Percentiles rank a stretch among this genome's conserved stretches.
Conservation (phyloP, 2,113 vertebrate genomes). For the Speoplatyrhinus poulsoni region DNA sequence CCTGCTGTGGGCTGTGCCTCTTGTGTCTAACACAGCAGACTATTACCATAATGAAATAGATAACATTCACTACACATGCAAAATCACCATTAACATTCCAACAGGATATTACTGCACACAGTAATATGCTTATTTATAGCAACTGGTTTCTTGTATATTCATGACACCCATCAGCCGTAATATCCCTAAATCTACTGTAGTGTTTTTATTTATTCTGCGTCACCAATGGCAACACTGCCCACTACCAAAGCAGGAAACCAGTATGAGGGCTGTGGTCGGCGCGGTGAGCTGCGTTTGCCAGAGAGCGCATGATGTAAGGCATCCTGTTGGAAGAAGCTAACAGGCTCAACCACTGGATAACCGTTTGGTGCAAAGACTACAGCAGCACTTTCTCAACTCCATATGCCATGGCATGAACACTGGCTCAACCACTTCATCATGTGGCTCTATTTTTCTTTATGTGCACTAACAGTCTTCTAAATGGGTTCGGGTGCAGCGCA, state of each 20-base stretch:
- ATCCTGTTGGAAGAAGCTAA: slow-evolving; percentile 23
- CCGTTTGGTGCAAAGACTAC: slow-evolving; percentile 7
- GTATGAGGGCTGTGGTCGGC: slow-evolving; percentile 43
- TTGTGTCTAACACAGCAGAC: slow-evolving; percentile 3
- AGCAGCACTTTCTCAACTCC: background rate
- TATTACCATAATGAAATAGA: background rate
- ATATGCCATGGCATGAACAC: background rate
- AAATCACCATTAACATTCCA: background rate
- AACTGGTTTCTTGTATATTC: background rate
- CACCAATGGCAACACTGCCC: slow-evolving; percentile 48
- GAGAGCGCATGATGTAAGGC: slow-evolving; percentile 37
- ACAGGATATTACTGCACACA: background rate
- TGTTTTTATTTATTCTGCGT: slow-evolving; percentile 43
- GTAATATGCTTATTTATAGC: background rate
- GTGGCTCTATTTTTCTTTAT: background rate
- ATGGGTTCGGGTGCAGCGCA: background rate
- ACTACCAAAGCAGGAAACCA: slow-evolving; percentile 61
- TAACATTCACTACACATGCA: background rate
- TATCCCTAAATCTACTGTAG: slow-evolving; percentile 35
- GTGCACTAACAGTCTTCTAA: background rate
- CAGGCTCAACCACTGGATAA: slow-evolving; percentile 37
- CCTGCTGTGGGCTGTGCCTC: slow-evolving; percentile 20
- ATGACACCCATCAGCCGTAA: slow-evolving; percentile 41
- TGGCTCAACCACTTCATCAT: background rate
- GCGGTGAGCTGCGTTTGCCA: slow-evolving; percentile 10